phyloP scores from a whole-genome alignment of 2,888 invertebrate species.

The Villa cingulata region DNA sequence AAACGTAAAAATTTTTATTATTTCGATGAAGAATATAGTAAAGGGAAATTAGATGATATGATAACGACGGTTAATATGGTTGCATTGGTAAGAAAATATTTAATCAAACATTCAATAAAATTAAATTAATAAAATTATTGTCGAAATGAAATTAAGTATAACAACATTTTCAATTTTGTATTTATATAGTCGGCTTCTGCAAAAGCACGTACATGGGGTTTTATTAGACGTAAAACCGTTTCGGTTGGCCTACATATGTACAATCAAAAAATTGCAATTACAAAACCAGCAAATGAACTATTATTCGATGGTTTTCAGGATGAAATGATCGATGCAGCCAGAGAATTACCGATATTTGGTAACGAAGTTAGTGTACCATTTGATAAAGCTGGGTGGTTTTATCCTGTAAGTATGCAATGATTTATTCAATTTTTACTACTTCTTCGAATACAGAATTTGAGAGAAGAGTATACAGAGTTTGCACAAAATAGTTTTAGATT shows the following conservation, averaged over 20 bases:
- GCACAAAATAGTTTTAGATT: too few relatives aligned
- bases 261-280: conserved; percentile 43
- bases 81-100: conserved; percentile 49
- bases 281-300: conserved; percentile 51
- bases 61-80: conserved; percentile 64
- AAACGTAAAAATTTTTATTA: conserved; percentile 51
- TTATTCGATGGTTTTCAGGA: conserved; percentile 74
- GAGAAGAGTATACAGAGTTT: too few relatives aligned
- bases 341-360: conserved; percentile 42
- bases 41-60: conserved; percentile 52
- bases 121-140: too few relatives aligned
- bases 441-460: too few relatives aligned
- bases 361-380: conserved; percentile 45
- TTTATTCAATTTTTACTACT: too few relatives aligned
- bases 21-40: conserved; percentile 52
- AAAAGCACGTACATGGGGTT: conserved; percentile 43
- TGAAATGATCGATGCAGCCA: conserved; percentile 51
- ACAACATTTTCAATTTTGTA: not conserved
- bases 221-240: conserved; percentile 43
- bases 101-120: too few relatives aligned
- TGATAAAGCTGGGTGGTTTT: conserved; percentile 81
- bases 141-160: not conserved
- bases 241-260: conserved; percentile 46
- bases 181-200: conserved; percentile 36
- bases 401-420: conserved; percentile 38